Base-by-base conservation (phyloP, 2,888 invertebrate species). In the Caenorhabditis plicata region DNA sequence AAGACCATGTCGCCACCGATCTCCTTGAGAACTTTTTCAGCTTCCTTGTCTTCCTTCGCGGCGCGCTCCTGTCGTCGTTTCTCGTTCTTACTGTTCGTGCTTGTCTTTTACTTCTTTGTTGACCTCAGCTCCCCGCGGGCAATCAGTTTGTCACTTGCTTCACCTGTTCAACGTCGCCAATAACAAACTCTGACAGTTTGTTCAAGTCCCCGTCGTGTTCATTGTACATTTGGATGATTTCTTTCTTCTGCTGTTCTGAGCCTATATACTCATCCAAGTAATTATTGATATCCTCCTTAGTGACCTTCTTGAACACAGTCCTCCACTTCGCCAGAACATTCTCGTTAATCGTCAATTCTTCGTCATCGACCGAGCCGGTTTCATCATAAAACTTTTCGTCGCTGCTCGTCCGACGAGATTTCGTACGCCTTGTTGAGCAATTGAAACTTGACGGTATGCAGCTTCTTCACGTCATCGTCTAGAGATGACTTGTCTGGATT, bases 301-400 rank as follows among this genome's bases (percentile, higher is more conserved):
- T 90, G 39, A 96, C 88, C 78, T 88, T 88, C 77, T 90, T 91
- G 82, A 95, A 96, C 41, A 94, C 84, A 20, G 87, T 84, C 63
- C 88, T 84, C 93, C 93, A 96, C 78, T 93, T 88, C 13, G 88
- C 87, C 47, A 87, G 84, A 73, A 23, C 77, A 17, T 71, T 68
- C 38, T 64, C 66, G 20, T 54, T 66, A n/a, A 58, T 20, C 2
- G 80, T 84, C 20, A 85, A 84, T 67, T 87, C 86, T 60, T 87
- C 87, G 31, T 86, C 87, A 68, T 88, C 88, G 43, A 71, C 56
- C 0, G n/a, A 42, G 71, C 94, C 93, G 51, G 89, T 88, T 77
- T 93, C 90, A 85, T 95, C 92, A 81, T 94, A 96, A 1, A n/a
- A 89, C 81, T 15, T 86, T 87, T 60, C 91, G 86, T 81, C 90